Evolutionary conservation across 2,797 vertebrate species (phyloP).

Genomic region (Oreortyx pictus): DNA sequence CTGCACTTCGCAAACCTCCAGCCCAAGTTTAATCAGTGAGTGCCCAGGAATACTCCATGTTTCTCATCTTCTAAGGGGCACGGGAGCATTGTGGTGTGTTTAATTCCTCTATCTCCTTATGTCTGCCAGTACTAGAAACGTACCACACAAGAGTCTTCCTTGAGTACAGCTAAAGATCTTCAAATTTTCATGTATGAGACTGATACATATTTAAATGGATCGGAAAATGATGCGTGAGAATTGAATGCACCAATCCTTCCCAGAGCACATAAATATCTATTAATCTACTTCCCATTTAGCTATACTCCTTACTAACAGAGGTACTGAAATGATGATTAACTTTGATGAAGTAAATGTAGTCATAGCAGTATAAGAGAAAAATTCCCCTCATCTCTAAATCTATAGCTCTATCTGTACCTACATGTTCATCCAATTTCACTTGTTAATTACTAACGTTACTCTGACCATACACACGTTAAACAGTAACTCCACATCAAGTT

Average conservation of each 20-base stretch:
- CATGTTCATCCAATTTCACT: neutral
- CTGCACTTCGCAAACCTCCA: constrained; percentile 80
- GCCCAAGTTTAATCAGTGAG: constrained; percentile 68
- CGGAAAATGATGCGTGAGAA: constrained; percentile 55
- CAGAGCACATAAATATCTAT: neutral
- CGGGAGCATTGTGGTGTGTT: constrained; percentile 54
- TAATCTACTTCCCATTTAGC: neutral
- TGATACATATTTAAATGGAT: constrained; percentile 58
- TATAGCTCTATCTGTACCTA: neutral
- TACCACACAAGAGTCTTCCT: constrained; percentile 60
- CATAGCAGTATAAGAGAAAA: neutral
- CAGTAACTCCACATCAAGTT: neutral
- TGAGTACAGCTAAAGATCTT: constrained; percentile 64
- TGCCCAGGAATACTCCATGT: constrained; percentile 52
- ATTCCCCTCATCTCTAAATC: neutral
- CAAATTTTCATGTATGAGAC: constrained; percentile 61
- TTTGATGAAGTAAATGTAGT: neutral
- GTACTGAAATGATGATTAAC: neutral
- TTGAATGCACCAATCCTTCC: constrained; percentile 39
- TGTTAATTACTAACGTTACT: neutral
- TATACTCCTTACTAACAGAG: neutral
- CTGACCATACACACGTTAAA: neutral
- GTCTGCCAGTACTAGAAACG: constrained; percentile 62
- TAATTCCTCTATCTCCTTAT: constrained; percentile 64
- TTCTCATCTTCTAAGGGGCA: constrained; percentile 73